Percentiles rank a stretch among this genome's conserved stretches.
Evolutionary conservation across 2,113 vertebrate species (phyloP).

Genomic region (Brevimyrus niger): DNA sequence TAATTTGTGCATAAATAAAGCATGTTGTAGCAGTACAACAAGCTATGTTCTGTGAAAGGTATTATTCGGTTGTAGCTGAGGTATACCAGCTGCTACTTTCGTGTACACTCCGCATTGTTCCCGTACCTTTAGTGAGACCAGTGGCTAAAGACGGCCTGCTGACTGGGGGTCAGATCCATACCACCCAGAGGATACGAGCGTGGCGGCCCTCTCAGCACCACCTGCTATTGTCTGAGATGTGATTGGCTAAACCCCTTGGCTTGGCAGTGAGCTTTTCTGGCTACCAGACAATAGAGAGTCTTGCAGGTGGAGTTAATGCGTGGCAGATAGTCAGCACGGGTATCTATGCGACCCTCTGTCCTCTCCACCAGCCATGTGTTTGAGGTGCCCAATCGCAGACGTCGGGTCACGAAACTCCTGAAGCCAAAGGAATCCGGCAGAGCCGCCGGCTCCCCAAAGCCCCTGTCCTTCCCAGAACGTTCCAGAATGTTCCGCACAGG

Average conservation of each 20-base stretch:
- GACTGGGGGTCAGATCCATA: background rate
- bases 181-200: background rate
- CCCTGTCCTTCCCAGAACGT: constrained; percentile 26
- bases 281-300: constrained; percentile 38
- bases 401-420: constrained; percentile 44
- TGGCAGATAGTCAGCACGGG: constrained; percentile 22
- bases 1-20: background rate
- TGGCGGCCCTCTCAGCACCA: background rate
- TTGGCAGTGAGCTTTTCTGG: constrained; percentile 27
- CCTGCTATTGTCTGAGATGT: background rate
- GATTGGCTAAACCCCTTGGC: constrained; percentile 35
- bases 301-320: constrained; percentile 41
- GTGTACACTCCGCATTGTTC: background rate
- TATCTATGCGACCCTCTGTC: background rate
- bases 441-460: constrained; percentile 28
- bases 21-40: background rate
- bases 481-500: constrained; percentile 43
- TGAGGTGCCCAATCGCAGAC: constrained; percentile 54
- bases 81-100: background rate
- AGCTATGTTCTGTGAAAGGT: background rate
- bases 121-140: background rate
- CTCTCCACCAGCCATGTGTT: constrained; percentile 24
- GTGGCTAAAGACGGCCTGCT: background rate
- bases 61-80: background rate
- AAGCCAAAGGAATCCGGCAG: constrained; percentile 26